These are phyloP conservation scores for Tachina grossa DNA, from an alignment of 2,888 invertebrate genomes.

Conservation along the genomic window DNA sequence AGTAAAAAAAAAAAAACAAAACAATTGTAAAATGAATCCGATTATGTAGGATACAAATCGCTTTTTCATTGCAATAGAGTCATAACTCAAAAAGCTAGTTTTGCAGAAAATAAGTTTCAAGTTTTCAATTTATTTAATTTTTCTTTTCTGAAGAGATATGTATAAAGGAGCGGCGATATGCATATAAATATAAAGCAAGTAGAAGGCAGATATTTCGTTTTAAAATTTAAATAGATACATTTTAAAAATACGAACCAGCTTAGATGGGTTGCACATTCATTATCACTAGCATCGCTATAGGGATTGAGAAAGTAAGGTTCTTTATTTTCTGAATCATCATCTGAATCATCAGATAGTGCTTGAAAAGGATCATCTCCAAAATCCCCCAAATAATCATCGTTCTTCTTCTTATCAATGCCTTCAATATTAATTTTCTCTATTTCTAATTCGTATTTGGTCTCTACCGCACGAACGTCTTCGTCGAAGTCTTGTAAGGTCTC, in stretches of 20 bases:
- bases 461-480: neutral
- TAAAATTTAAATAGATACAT: neutral
- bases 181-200: neutral
- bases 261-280: conserved; percentile 15
- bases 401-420: neutral
- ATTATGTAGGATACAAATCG: too few relatives aligned
- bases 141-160: too few relatives aligned
- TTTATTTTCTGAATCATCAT: conserved; percentile 3
- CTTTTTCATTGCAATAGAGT: too few relatives aligned
- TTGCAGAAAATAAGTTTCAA: too few relatives aligned
- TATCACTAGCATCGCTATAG: conserved; percentile 36
- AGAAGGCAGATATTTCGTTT: neutral
- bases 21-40: too few relatives aligned
- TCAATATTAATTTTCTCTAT: conserved; percentile 39
- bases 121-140: too few relatives aligned
- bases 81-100: too few relatives aligned
- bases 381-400: neutral
- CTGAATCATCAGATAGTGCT: neutral
- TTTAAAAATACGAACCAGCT: conserved; percentile 22
- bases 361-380: conserved; percentile 36
- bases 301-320: conserved; percentile 24
- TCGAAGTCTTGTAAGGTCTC: conserved; percentile 6
- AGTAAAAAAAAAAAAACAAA: too few relatives aligned
- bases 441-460: conserved; percentile 43
- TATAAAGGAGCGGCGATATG: too few relatives aligned